These are phyloP conservation scores for Marmota flaviventris DNA, from an alignment of 2,113 vertebrate genomes.

Conservation along the genomic window DNA sequence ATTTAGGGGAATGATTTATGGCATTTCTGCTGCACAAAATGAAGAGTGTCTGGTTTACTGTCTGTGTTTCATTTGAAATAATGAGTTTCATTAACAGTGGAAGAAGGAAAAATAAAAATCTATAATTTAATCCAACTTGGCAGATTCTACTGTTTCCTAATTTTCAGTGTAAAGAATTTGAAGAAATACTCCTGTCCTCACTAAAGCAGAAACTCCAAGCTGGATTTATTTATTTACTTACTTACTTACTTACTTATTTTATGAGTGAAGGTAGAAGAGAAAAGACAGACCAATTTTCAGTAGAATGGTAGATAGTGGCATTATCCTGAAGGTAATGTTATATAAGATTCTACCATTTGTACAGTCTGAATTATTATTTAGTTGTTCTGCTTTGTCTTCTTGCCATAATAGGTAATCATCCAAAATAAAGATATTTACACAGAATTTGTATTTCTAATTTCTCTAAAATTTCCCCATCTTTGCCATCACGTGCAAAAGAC, in stretches of 20 bases:
- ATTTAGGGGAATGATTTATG: conserved; percentile 58
- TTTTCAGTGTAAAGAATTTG: conserved; percentile 37
- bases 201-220: not conserved
- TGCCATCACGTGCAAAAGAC: conserved; percentile 18
- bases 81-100: conserved; percentile 19
- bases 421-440: not conserved
- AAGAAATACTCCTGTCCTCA: not conserved
- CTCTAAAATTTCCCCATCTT: not conserved
- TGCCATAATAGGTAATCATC: not conserved
- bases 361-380: not conserved
- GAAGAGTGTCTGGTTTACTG: conserved; percentile 40
- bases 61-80: conserved; percentile 60
- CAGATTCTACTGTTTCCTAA: conserved; percentile 47
- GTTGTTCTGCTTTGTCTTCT: not conserved
- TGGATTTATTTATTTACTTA: not conserved
- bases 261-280: not conserved
- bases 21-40: conserved; percentile 42
- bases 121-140: conserved; percentile 16
- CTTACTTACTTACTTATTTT: not conserved
- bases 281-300: not conserved
- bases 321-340: not conserved
- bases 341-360: not conserved
- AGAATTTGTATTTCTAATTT: not conserved
- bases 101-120: conserved; percentile 53
- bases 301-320: not conserved